Base-by-base conservation (phyloP, 2,888 invertebrate species). In the Stenichneumon culpator region DNA sequence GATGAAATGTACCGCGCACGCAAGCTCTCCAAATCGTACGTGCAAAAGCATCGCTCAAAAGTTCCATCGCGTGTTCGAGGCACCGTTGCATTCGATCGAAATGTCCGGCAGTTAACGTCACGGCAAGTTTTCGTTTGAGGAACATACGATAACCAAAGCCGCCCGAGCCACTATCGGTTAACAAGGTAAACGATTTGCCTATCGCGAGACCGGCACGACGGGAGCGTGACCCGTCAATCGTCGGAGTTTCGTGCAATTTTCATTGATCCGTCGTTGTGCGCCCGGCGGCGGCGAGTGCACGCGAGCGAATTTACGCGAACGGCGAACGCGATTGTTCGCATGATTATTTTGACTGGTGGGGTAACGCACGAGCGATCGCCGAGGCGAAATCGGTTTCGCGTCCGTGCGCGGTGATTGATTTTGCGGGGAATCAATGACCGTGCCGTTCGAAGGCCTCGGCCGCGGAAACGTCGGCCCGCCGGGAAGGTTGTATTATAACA, bases 321-420 rank as follows among this genome's bases (percentile, higher is more conserved):
- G 73, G 68, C 79, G 74, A 70, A 75, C 65, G 75, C 65, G 70
- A 75, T 84, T 25, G 44, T 83, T 79, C 47, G 44, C 74, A 60
- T 60, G 69, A 67, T 72, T 74, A 79, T 75, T 82, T 82, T 65
- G 70, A 57, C 74, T 79, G 54, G 63, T 75, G 44, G 74, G 70
- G 70, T 82, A 82, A 82, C 82, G 81, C 82, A 84, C 78, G 78
- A 81, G 68, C 63, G 80, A 81, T 77, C 80, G 28, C 60, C 80
- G 77, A 81, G 70, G 70, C 54, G 65, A 82, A 79, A 84, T 82
- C 82, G 72, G 82, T 79, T 82, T 84, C 82, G 82, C 82, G 79
- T 82, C 77, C 82, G 74, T 72, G 73, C 75, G 57, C 70, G 70
- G 74, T 82, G 84, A 84, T 82, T 74, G 84, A 84, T 84, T 84